Base-by-base conservation (phyloP, 2,888 invertebrate genomes). In the Cheilosia scutellata region DNA sequence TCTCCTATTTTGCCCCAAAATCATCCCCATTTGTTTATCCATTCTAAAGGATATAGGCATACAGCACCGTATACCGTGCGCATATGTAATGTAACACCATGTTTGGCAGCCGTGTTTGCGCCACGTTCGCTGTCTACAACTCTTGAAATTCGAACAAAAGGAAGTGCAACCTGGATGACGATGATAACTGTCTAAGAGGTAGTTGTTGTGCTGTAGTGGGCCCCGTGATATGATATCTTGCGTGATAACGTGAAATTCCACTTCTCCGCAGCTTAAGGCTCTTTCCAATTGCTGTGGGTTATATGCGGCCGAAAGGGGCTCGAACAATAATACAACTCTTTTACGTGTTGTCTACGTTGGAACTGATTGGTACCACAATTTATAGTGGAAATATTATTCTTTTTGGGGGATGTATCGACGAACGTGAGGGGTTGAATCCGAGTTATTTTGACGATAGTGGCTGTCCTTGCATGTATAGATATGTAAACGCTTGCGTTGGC, bases 321-420 rank as follows among this genome's bases (percentile, higher is more conserved):
- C 49, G 60, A 68, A 44, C 44, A 33, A n/a, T n/a, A 13, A 49
- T 53, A 55, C 63, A 68, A 78, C 57, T 57, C 76, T 65, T 82
- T 76, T 76, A 76, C 78, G 79, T 57, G 75, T 86, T 82, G 77
- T 80, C 77, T 86, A 86, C 72, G 72, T 82, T 82, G 86, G 86
- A 76, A 86, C 86, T 72, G 86, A 86, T 86, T 86, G 86, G 86
- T 82, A 86, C 86, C 80, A 86, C 66, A 63, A 77, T 68, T 77
- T 63, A 51, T 9, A 5, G 82, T 58, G 42, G 40, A 66, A 60
- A 25, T 42, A 16, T 53, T 62, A 62, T 66, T 66, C 66, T 16
- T 57, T 40, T 20, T 33, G 9, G 29, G 16, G 27, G 72, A 47
- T 53, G 11, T 51, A 20, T 2, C 11, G 25, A 58, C n/a, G 20